phyloP scores from a whole-genome alignment of 2,797 vertebrate genomes.

The Hafferia zeledoni region DNA sequence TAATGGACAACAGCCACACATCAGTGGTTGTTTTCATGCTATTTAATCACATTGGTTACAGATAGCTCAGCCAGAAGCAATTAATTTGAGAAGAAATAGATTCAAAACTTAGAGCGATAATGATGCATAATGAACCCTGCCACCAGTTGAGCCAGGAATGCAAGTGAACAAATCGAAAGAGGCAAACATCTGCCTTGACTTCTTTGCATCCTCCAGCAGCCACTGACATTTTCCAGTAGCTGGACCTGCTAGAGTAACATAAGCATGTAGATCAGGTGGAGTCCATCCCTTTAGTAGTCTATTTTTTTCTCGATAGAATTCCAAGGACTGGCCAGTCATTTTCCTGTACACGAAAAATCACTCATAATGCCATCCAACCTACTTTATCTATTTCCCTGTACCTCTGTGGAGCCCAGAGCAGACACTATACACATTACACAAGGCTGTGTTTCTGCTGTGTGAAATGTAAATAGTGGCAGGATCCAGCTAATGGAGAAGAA shows the following conservation, averaged over 20 bases:
- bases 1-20: background rate
- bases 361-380: background rate
- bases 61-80: constrained; percentile 36
- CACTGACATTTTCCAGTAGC: background rate
- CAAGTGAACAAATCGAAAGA: background rate
- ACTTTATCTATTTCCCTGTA: background rate
- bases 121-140: background rate
- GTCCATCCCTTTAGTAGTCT: background rate
- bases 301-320: background rate
- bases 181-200: background rate
- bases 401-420: background rate
- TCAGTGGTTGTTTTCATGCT: background rate
- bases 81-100: constrained; percentile 23
- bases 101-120: background rate
- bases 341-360: background rate
- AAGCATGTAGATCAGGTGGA: background rate
- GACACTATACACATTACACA: background rate
- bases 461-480: background rate
- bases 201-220: background rate
- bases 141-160: rapidly evolving
- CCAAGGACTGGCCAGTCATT: background rate
- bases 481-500: background rate
- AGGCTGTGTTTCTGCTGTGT: background rate
- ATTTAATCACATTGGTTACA: constrained; percentile 7
- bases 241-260: background rate